Evolutionary conservation across 2,888 invertebrate genomes (phyloP).

Genomic region (Aproaerema taeniolella): DNA sequence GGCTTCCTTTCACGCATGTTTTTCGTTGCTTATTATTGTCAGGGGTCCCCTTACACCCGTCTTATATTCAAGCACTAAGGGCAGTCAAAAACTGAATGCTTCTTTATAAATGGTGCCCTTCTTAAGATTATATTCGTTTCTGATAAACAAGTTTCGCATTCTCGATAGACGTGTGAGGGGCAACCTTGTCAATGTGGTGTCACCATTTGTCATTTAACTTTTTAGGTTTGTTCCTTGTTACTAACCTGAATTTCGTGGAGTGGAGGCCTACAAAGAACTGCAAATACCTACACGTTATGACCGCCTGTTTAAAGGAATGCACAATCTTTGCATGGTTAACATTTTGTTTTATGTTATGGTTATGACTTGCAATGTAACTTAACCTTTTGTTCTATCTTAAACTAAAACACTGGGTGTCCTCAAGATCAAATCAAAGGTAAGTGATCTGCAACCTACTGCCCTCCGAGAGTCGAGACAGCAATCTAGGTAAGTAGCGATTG

Average conservation of each 20-base stretch:
- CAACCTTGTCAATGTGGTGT: slow-evolving; percentile 41
- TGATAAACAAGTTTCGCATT: slow-evolving; percentile 61
- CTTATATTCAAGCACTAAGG: slow-evolving; percentile 49
- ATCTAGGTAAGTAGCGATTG: slow-evolving; percentile 10
- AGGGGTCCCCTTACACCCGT: slow-evolving; percentile 56
- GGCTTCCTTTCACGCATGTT: slow-evolving; percentile 57
- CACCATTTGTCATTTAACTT: slow-evolving; percentile 28
- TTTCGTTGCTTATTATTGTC: slow-evolving; percentile 63
- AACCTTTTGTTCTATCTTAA: no score
- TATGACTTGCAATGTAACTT: not conserved
- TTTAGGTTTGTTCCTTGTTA: slow-evolving; percentile 27
- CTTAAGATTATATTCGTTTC: slow-evolving; percentile 60
- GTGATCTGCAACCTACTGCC: no score
- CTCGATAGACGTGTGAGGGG: slow-evolving; percentile 42
- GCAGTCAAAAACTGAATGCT: slow-evolving; percentile 56
- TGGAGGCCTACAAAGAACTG: not conserved
- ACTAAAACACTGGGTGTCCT: no score
- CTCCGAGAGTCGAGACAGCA: no score
- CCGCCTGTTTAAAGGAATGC: not conserved
- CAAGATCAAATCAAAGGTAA: slow-evolving; percentile 2
- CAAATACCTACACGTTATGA: not conserved
- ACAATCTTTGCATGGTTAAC: not conserved
- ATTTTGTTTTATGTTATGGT: not conserved
- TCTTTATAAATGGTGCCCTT: slow-evolving; percentile 56
- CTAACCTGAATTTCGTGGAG: slow-evolving; percentile 29